Evolutionary conservation across 1,140 invertebrate species (phyloP), one percentile per base, ranked within the genome.

Genomic region (Asobara japonica): DNA sequence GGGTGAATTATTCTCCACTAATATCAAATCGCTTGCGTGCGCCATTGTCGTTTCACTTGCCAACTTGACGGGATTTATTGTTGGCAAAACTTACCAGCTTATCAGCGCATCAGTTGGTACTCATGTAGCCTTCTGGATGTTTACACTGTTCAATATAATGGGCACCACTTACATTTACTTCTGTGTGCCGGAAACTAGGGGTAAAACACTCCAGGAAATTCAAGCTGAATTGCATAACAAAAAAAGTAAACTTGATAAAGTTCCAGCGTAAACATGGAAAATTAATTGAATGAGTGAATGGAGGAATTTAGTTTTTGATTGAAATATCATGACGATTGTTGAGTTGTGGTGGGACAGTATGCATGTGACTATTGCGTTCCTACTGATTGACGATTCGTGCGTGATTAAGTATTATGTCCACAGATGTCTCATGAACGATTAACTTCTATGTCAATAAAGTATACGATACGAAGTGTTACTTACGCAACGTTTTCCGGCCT

Each of bases 131-230:
- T 94, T 94, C 83, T 94, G 91, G 89, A 85, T 92, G 30, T 96
- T 96, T 82, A 86, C 92, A 0, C 87, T 89, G 2, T 89, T 91
- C 78, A 91, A 91, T 11, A 76, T 91, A 1, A 60, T 91, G 2
- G 90, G 92, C 2, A 78, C 90, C 1, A 60, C 91, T 62, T 94
- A 92, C 78, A 89, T 91, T 62, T 87, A 90, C 69, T 85, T 89
- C 18, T 88, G 90, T 65, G 88, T 94, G 29, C 93, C 93, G 0
- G 94, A 95, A 86, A 96, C 94, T 0, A 95, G 94, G 82, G 92
- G 91, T 7, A 93, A 91, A 80, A 92, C 92, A 3, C 89, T 94
- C 45, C 90, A 91, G 78, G 88, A 91, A 79, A 91, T 92, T 71
- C 87, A 88, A 65, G 67, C 74, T 0, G 77, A 81, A n/a, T 62